Percentiles rank a stretch among this genome's conserved stretches.
Conservation (phyloP, 2,888 invertebrate species). For the Pyrrhia umbra region DNA sequence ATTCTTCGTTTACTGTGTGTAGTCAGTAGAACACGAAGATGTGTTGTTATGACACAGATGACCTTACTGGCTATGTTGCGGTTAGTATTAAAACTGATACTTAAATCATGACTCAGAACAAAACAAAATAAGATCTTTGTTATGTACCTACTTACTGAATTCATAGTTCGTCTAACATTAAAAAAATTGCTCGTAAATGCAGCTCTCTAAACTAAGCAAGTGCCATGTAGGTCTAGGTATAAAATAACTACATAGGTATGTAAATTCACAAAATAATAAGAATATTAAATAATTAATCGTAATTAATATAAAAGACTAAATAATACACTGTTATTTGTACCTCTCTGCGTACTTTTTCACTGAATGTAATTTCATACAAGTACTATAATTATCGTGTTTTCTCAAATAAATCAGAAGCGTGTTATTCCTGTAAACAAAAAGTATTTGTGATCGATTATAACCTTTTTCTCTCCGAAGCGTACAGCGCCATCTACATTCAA, state of each 20-base stretch:
- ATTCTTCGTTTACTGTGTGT: too few relatives aligned
- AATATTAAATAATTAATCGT: too few relatives aligned
- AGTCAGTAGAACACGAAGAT: neutral
- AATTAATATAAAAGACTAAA: too few relatives aligned
- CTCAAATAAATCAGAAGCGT: neutral
- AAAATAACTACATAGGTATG: too few relatives aligned
- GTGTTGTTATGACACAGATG: constrained; percentile 37
- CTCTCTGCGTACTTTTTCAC: too few relatives aligned
- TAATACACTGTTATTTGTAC: too few relatives aligned
- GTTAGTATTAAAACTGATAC: constrained; percentile 43
- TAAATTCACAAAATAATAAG: too few relatives aligned
- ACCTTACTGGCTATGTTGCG: constrained; percentile 43
- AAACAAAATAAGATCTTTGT: neutral
- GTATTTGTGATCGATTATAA: neutral
- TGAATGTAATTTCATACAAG: too few relatives aligned
- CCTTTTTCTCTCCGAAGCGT: neutral
- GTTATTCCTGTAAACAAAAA: neutral
- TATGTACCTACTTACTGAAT: neutral
- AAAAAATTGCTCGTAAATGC: too few relatives aligned
- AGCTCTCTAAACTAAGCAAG: too few relatives aligned
- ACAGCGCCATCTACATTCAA: constrained; percentile 56
- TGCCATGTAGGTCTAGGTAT: too few relatives aligned
- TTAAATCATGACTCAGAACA: constrained; percentile 41
- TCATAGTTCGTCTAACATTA: neutral
- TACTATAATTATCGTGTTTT: neutral